Conservation (phyloP, 2,113 vertebrate species). For the Macrotus californicus region DNA sequence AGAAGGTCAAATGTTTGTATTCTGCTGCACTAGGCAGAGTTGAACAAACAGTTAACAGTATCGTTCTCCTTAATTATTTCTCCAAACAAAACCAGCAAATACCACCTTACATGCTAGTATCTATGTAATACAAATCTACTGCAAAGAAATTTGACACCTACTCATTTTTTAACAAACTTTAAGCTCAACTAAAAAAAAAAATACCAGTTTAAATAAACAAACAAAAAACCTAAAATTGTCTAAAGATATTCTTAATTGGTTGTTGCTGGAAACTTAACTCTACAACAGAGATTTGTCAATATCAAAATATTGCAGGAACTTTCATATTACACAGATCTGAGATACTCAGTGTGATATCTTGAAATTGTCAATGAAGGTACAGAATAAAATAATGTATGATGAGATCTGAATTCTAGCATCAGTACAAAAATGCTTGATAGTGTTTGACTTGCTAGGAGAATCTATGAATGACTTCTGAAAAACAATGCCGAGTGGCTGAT, state of each 20-base stretch:
- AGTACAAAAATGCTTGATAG: background rate
- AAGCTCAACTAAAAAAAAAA: background rate
- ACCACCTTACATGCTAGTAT: background rate
- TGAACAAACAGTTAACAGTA: conserved; percentile 84
- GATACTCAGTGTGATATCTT: background rate
- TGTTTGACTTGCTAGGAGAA: background rate
- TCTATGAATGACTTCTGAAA: background rate
- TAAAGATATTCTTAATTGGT: background rate
- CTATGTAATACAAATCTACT: background rate
- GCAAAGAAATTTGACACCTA: conserved; percentile 11
- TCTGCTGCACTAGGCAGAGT: conserved; percentile 74
- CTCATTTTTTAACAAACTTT: background rate
- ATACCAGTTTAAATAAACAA: background rate
- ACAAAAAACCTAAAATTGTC: background rate
- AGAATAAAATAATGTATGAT: background rate
- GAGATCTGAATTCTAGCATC: background rate
- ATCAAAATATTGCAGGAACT: background rate
- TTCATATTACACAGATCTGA: background rate
- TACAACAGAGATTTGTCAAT: background rate
- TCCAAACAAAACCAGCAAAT: conserved; percentile 72
- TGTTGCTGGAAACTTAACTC: background rate
- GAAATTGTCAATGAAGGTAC: background rate
- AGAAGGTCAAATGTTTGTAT: conserved; percentile 88
- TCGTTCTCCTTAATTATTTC: conserved; percentile 77
- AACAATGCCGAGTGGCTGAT: background rate